A percentile compares a stretch with the other conserved stretches of the same genome.
These are phyloP conservation scores for Rhynchopsitta pachyrhyncha DNA, from an alignment of 2,113 vertebrate genomes.

Conservation along the genomic window DNA sequence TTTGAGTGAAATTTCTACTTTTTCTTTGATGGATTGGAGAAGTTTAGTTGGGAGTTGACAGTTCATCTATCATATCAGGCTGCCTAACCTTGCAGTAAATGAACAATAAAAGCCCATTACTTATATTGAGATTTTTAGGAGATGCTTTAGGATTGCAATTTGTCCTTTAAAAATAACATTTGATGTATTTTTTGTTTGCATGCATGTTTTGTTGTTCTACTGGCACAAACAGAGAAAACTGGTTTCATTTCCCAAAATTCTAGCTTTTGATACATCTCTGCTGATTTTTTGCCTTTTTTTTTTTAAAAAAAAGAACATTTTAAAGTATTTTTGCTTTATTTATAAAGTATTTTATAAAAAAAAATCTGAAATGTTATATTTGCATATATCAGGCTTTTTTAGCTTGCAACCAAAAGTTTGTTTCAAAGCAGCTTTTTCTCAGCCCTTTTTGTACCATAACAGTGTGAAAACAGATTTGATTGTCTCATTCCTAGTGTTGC, in stretches of 20 bases:
- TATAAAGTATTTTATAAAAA: neutral
- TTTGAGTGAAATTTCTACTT: slow-evolving; percentile 65
- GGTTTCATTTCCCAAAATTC: neutral
- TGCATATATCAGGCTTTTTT: fast-evolving
- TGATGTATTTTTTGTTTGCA: neutral
- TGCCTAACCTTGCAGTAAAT: slow-evolving; percentile 92
- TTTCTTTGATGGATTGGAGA: slow-evolving; percentile 80
- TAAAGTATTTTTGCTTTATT: neutral
- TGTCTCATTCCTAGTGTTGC: neutral
- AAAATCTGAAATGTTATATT: neutral
- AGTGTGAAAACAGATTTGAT: neutral
- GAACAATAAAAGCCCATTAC: slow-evolving; percentile 83
- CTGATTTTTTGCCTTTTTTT: neutral
- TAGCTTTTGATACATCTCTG: neutral
- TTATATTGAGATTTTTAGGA: slow-evolving; percentile 62
- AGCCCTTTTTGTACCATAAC: neutral
- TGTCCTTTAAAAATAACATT: neutral
- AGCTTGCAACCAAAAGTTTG: neutral
- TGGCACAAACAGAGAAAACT: neutral
- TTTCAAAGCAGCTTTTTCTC: neutral
- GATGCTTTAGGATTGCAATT: slow-evolving; percentile 13
- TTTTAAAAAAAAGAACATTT: fast-evolving
- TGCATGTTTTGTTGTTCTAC: neutral
- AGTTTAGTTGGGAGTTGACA: slow-evolving; percentile 83
- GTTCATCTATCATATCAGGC: slow-evolving; percentile 86